These are phyloP conservation scores for Acrobasis repandana DNA, from an alignment of 2,888 invertebrate species.

Conservation along the genomic window DNA sequence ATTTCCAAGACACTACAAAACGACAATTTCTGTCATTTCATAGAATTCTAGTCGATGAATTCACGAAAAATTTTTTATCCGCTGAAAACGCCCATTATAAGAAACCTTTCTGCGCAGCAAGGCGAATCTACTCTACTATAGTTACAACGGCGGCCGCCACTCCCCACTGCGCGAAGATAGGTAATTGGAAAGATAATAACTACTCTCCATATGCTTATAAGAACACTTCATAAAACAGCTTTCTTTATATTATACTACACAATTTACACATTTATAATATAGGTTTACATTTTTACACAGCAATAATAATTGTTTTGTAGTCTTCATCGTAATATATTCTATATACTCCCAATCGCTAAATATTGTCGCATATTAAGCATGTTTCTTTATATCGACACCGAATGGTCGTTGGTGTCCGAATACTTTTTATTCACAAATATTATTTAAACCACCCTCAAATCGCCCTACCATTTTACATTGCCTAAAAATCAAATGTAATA, in stretches of 20 bases:
- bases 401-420: conserved; percentile 61
- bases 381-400: conserved; percentile 61
- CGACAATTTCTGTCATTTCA: no score
- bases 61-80: no score
- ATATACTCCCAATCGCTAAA: conserved; percentile 79
- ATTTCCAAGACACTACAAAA: no score
- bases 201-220: conserved; percentile 74
- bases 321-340: conserved; percentile 76
- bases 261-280: conserved; percentile 78
- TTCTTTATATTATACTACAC: conserved; percentile 78
- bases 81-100: no score
- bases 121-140: conserved; percentile 35
- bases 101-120: no score
- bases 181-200: conserved; percentile 53
- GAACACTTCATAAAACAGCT: conserved; percentile 82
- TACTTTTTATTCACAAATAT: conserved; percentile 58
- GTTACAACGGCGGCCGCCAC: conserved; percentile 33
- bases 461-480: conserved; percentile 36
- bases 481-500: conserved; percentile 36
- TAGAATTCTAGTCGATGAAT: no score
- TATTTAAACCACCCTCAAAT: conserved; percentile 40
- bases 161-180: conserved; percentile 38
- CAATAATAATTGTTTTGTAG: conserved; percentile 80
- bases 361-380: conserved; percentile 81
- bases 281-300: conserved; percentile 82